These are phyloP conservation scores for Ameiurus melas DNA, from an alignment of 2,113 vertebrate genomes.

Conservation along the genomic window DNA sequence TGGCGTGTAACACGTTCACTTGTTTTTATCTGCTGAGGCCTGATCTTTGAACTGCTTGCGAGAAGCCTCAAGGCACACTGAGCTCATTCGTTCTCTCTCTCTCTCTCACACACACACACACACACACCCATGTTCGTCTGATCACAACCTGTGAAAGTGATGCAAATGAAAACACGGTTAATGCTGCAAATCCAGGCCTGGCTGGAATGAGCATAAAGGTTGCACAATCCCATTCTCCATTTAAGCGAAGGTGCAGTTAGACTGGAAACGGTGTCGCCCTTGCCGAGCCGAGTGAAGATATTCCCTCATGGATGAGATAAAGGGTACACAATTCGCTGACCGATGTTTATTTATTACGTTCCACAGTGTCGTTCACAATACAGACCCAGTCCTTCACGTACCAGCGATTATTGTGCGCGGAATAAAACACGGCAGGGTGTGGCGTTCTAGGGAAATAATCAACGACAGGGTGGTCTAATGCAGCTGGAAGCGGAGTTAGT, in stretches of 20 bases:
- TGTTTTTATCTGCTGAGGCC: conserved; percentile 69
- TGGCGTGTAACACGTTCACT: conserved; percentile 68
- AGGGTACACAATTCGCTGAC: neutral
- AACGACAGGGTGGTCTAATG: neutral
- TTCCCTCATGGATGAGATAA: neutral
- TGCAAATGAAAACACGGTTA: conserved; percentile 63
- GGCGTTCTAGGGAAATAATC: neutral
- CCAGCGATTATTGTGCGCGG: neutral
- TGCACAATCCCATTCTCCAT: conserved; percentile 5
- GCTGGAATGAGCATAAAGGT: conserved; percentile 52
- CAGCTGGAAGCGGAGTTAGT: neutral
- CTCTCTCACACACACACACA: neutral
- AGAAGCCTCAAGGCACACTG: conserved; percentile 72
- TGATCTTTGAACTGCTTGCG: conserved; percentile 71
- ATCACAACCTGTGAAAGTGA: conserved; percentile 71
- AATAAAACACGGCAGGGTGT: neutral
- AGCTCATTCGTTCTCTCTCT: conserved; percentile 62
- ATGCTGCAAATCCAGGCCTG: conserved; percentile 47
- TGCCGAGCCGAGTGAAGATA: neutral
- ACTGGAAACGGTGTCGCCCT: neutral
- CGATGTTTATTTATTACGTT: neutral
- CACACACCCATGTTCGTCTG: conserved; percentile 60
- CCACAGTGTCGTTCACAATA: neutral
- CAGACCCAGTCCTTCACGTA: neutral
- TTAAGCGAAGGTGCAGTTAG: neutral